Evolutionary conservation across 2,797 vertebrate species (phyloP).

Genomic region (Sebastes umbrosus): DNA sequence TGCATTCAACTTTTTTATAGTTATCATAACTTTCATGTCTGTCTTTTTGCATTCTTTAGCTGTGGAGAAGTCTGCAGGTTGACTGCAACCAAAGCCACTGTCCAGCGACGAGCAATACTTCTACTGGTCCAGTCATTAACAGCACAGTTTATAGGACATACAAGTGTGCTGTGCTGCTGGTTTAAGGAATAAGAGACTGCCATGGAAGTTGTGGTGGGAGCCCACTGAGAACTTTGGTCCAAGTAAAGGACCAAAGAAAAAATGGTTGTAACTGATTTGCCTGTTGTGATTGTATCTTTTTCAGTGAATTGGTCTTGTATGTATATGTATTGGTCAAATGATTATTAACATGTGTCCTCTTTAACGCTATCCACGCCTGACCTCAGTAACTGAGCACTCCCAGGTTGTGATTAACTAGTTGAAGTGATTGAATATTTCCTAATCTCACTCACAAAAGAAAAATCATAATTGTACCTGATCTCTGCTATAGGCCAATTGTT

Average conservation of each 20-base stretch:
- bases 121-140: slow-evolving; percentile 24
- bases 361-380: not conserved
- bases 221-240: not conserved
- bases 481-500: not conserved
- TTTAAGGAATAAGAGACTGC: slow-evolving; percentile 5
- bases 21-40: slow-evolving; percentile 45
- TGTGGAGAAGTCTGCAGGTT: slow-evolving; percentile 38
- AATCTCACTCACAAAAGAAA: slow-evolving; percentile 22
- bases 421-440: not conserved
- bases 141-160: not conserved
- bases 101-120: slow-evolving; percentile 6
- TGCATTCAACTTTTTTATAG: not conserved
- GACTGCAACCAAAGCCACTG: slow-evolving; percentile 8
- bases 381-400: not conserved
- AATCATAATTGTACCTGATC: slow-evolving; percentile 5
- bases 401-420: not conserved
- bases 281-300: not conserved
- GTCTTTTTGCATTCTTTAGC: slow-evolving; percentile 57
- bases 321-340: not conserved
- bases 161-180: not conserved
- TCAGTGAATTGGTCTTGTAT: not conserved
- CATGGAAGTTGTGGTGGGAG: slow-evolving; percentile 1
- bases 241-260: not conserved
- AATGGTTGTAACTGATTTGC: not conserved
- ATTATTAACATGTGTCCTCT: not conserved